Evolutionary conservation across 2,888 invertebrate species (phyloP), one percentile per base, ranked within the genome.

Genomic region (Lymantria monacha): DNA sequence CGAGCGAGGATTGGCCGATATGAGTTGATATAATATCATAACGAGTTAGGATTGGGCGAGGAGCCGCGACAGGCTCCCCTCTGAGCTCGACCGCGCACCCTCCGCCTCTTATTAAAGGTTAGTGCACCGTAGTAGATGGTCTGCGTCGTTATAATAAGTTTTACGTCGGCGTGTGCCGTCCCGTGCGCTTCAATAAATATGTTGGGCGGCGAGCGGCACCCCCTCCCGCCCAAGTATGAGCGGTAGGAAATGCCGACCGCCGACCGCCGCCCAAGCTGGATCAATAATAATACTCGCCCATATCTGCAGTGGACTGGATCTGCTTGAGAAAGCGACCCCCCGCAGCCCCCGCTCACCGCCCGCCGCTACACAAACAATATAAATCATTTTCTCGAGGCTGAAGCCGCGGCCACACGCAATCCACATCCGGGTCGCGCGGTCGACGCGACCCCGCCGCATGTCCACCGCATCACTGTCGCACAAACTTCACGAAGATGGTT

Each of bases 1-100:
- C 90, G 83, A 75, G 75, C 82, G 63, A 80, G 88, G 81, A 93
- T 93, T 91, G 91, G 92, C 76, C 76, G 84, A 85, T 83, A 87
- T 86, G 82, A 83, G 72, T 77, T 91, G 91, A 92, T 93, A 93
- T 93, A 92, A 93, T 93, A 93, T 93, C 93, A 93, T 93, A 93
- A 91, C 92, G 88, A 66, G 70, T 74, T 73, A 79, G 87, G 85
- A 93, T 93, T 93, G 93, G 93, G 69, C 79, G 86, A 85, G 79
- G 77, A 76, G 75, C 65, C 55, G 74, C 69, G 79, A 72, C 72
- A 61, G 63, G 68, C 76, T 75, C 79, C 83, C 83, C 81, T 79
- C 83, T 70, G 59, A 53, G 76, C 71, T 62, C 75, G 71, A 71
- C 42, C 52, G 44, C 72, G 70, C 73, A 63, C 71, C 70, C 75